Conservation (phyloP, 2,113 vertebrate genomes). For the Laterallus jamaicensis region DNA sequence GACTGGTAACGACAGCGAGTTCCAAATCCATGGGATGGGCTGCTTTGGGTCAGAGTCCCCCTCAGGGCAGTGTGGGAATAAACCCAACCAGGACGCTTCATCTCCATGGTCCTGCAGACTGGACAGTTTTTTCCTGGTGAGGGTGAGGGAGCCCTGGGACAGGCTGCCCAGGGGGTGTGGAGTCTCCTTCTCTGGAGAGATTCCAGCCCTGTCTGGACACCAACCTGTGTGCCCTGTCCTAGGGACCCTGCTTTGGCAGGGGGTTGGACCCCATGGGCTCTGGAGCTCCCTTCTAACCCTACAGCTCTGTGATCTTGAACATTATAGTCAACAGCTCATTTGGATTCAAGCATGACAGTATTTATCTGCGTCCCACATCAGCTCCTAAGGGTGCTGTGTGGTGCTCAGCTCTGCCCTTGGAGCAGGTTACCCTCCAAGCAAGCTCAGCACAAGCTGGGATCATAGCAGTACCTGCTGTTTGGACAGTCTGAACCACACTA, state of each 20-base stretch:
- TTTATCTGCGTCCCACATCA: not conserved
- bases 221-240: no score
- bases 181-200: no score
- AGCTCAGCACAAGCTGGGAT: not conserved
- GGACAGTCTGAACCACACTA: not conserved
- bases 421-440: accelerated
- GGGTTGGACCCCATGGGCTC: no score
- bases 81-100: not conserved
- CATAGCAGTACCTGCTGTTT: not conserved
- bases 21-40: not conserved
- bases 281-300: no score
- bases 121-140: not conserved
- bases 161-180: no score
- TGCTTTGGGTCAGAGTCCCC: not conserved
- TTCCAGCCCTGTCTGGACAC: no score
- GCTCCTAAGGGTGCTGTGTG: not conserved
- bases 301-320: no score
- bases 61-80: accelerated
- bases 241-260: no score
- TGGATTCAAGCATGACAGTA: not conserved
- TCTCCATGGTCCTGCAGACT: not conserved
- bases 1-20: not conserved
- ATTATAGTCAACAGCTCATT: not conserved
- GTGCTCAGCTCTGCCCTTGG: not conserved
- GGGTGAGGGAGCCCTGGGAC: no score